These are phyloP conservation scores for Steatocranus sp. DNA, from an alignment of 2,797 vertebrate species.

Conservation along the genomic window DNA sequence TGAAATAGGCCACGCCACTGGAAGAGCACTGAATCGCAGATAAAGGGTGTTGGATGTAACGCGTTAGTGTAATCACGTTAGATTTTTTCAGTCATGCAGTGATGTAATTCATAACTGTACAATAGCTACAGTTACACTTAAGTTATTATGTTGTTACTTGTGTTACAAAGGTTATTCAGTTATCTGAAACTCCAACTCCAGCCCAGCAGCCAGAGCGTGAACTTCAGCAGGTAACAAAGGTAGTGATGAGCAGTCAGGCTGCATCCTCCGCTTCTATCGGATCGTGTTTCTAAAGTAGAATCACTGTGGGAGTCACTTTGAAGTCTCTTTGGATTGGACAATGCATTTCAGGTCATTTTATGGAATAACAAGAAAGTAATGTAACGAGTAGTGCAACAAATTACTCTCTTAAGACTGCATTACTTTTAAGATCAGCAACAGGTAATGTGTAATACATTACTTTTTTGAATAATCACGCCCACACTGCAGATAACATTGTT, in stretches of 20 bases:
- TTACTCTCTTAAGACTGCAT: neutral
- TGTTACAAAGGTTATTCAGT: fast-evolving
- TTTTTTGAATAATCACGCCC: neutral
- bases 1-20: neutral
- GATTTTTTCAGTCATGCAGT: fast-evolving
- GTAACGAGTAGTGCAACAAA: fast-evolving
- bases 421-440: neutral
- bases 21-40: neutral
- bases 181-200: neutral
- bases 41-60: neutral
- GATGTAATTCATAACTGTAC: neutral
- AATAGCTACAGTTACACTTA: neutral
- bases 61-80: fast-evolving
- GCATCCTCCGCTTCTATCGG: fast-evolving
- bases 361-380: neutral
- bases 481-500: neutral
- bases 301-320: neutral
- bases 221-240: neutral
- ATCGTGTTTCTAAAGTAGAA: fast-evolving
- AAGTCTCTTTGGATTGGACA: neutral
- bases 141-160: neutral
- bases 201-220: neutral
- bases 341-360: neutral
- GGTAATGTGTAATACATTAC: neutral
- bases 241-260: neutral